Conservation (phyloP, 2,888 invertebrate species). For the Nomada ruficornis region DNA sequence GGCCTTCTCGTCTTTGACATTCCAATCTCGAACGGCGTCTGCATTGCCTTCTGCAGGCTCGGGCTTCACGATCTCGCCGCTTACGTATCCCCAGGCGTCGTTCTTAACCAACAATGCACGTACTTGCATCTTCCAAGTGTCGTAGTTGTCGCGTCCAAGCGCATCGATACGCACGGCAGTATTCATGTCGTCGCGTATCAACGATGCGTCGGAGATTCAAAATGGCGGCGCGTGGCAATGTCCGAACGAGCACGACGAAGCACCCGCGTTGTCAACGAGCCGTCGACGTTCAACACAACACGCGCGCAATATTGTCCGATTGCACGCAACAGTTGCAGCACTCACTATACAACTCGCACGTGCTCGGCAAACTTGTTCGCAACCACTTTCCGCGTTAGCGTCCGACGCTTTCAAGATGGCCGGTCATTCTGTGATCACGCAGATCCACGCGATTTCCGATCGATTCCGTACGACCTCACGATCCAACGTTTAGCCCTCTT, state of each 20-base stretch:
- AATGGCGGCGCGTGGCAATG: too few species aligned
- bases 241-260: too few species aligned
- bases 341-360: too few species aligned
- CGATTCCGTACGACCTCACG: neutral
- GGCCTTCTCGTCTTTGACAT: neutral
- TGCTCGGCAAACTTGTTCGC: too few species aligned
- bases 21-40: neutral
- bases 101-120: neutral
- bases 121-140: slow-evolving; percentile 7
- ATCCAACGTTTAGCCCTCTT: neutral
- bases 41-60: neutral
- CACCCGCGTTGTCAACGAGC: too few species aligned
- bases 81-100: neutral
- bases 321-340: too few species aligned
- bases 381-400: too few species aligned
- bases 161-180: neutral
- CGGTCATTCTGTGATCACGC: too few species aligned
- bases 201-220: too few species aligned
- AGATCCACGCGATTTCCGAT: neutral
- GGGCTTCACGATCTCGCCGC: neutral
- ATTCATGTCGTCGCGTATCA: too few species aligned
- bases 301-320: too few species aligned
- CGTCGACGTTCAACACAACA: too few species aligned
- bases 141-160: neutral
- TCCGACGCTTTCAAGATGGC: neutral